A percentile compares a stretch with the other conserved stretches of the same genome.
Conservation (phyloP, 1,140 invertebrate genomes). For the Physella acuta region DNA sequence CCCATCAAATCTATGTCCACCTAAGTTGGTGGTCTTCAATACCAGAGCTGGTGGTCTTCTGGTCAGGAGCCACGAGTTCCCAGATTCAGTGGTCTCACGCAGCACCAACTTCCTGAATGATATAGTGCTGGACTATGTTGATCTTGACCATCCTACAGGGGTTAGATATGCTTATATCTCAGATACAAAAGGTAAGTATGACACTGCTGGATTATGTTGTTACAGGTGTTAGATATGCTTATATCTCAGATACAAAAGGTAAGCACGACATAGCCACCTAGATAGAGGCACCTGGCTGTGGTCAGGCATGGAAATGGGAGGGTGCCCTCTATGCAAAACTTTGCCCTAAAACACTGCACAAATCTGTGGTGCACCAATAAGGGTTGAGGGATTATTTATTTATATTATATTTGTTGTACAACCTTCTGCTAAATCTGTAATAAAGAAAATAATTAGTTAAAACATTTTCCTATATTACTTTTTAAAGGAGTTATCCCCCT, state of each 20-base stretch:
- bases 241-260: conserved; percentile 14
- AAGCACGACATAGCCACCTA: not conserved
- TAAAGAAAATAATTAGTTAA: no score
- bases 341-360: no score
- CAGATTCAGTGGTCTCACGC: not conserved
- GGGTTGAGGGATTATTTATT: no score
- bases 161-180: conserved; percentile 13
- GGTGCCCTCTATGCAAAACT: no score
- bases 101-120: not conserved
- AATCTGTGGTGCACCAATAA: no score
- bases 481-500: no score
- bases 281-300: no score
- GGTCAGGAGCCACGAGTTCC: conserved; percentile 10
- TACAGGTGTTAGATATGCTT: conserved; percentile 3
- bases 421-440: no score
- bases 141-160: not conserved
- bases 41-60: not conserved
- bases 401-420: no score
- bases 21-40: conserved; percentile 2
- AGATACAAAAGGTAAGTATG: conserved; percentile 2
- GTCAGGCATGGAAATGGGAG: no score
- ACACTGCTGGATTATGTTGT: not conserved
- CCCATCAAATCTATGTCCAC: conserved; percentile 1
- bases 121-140: conserved; percentile 13
- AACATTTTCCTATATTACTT: no score